Base-by-base conservation (phyloP, 2,888 invertebrate species). In the Lycia hirtaria region DNA sequence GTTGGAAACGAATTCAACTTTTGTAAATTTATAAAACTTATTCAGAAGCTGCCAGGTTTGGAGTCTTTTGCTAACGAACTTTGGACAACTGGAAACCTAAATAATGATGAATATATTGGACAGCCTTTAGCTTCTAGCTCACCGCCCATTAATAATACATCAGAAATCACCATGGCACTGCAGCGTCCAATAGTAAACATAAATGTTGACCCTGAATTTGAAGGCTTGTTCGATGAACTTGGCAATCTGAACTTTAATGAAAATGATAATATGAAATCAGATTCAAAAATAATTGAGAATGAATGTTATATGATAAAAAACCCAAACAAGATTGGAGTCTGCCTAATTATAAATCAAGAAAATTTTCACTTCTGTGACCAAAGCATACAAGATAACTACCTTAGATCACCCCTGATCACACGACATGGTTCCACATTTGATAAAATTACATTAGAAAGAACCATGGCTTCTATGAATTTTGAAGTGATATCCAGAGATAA, bases 341-440 rank as follows among this genome's bases (percentile, higher is more conserved):
- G 91, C 65, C 78, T 85, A 28, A 87, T 92, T 44, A 85, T 92
- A 56, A 92, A 91, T 68, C 87, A 88, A 68, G 88, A 88, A 71
- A 75, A 80, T 24, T 91, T 91, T 69, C 72, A 87, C 63, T 82
- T 87, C 35, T 85, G 89, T 12, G 85, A 75, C 51, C 60, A 76
- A 40, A 90, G 85, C 53, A 81, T 89, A 47, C 74, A 82, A 56
- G 65, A 68, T 38, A 57, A 64, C 15, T 65, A 61, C 5, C 64
- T 75, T 33, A 60, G 50, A 30, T 68, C 64, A 48, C 51, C 64
- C 22, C 66, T 89, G 19, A 70, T 71, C 0, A 78, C 73, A 48
- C 73, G 91, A 26, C 54, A 71, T 35, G 91, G 90, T 6, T 88
- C 91, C 1, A 72, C 76, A 14, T 75, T 68, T 57, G 92, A 92